A percentile compares a stretch with the other conserved stretches of the same genome.
phyloP scores from a whole-genome alignment of 2,888 invertebrate genomes.

The Pollenia griseotomentosa region DNA sequence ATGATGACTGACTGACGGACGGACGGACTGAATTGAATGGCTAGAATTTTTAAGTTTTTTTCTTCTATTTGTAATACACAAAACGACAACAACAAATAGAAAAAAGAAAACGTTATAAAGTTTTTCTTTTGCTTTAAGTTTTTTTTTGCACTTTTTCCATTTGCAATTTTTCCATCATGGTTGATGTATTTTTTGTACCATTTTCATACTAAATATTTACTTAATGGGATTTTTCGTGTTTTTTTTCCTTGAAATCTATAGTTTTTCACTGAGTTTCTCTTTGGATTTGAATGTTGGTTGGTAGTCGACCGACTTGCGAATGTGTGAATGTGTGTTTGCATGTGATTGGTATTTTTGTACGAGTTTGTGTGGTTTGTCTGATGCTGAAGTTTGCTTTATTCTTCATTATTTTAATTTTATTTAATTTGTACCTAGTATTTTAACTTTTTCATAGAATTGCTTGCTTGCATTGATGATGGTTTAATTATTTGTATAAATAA shows the following conservation, averaged over 20 bases:
- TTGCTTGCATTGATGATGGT: constrained; percentile 61
- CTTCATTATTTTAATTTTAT: constrained; percentile 57
- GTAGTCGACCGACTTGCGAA: constrained; percentile 12
- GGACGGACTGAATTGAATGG: constrained; percentile 50
- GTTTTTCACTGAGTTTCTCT: constrained; percentile 68
- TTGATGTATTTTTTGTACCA: constrained; percentile 70
- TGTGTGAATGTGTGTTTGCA: constrained; percentile 11
- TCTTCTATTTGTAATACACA: constrained; percentile 21
- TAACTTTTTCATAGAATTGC: constrained; percentile 56
- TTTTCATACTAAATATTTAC: constrained; percentile 71
- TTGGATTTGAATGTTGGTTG: constrained; percentile 35
- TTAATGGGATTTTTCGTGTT: constrained; percentile 60
- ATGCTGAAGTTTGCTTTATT: constrained; percentile 54
- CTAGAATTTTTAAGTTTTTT: constrained; percentile 43
- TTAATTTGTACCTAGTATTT: constrained; percentile 37
- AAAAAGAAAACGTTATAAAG: constrained; percentile 45
- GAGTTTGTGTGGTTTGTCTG: constrained; percentile 61
- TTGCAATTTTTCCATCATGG: constrained; percentile 61
- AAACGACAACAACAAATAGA: constrained; percentile 25
- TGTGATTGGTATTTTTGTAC: not conserved
- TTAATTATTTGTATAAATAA: constrained; percentile 70
- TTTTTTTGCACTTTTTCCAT: constrained; percentile 35
- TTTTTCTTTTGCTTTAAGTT: constrained; percentile 52
- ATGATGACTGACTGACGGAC: constrained; percentile 35
- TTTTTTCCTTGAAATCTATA: constrained; percentile 46